A percentile compares a stretch with the other conserved stretches of the same genome.
Evolutionary conservation across 1,140 invertebrate genomes (phyloP).

Genomic region (Rhyacophila brunnea): DNA sequence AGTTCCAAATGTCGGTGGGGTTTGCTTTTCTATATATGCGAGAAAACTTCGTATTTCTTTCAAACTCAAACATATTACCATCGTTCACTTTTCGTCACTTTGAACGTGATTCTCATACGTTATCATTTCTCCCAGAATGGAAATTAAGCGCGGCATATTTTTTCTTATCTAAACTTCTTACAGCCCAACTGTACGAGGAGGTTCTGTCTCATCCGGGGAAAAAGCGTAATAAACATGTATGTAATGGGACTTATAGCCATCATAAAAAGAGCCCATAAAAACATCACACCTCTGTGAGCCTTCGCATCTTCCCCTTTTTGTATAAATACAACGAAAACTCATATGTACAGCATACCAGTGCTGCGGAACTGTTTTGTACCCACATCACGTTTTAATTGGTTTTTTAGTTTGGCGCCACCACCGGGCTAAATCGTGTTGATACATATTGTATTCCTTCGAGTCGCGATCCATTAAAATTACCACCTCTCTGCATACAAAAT

Average conservation of each 20-base stretch:
- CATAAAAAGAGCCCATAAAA: conserved; percentile 36
- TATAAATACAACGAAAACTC: conserved; percentile 6
- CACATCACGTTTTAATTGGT: too few species aligned
- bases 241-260: conserved; percentile 36
- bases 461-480: too few species aligned
- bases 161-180: conserved; percentile 26
- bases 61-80: too few species aligned
- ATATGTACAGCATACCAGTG: conserved; percentile 3
- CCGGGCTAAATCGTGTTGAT: too few species aligned
- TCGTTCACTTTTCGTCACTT: not conserved
- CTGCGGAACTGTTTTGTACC: too few species aligned
- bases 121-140: conserved; percentile 20
- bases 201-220: conserved; percentile 25
- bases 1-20: too few species aligned
- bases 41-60: too few species aligned
- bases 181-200: conserved; percentile 5
- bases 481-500: too few species aligned
- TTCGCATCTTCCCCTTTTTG: conserved; percentile 16
- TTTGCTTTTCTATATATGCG: too few species aligned
- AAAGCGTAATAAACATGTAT: conserved; percentile 37
- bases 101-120: conserved; percentile 11
- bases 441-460: too few species aligned
- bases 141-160: conserved; percentile 34
- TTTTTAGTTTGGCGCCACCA: too few species aligned
- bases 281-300: conserved; percentile 35